Percentiles rank a stretch among this genome's conserved stretches.
phyloP scores from a whole-genome alignment of 2,113 vertebrate genomes.

The Tiliqua scincoides region DNA sequence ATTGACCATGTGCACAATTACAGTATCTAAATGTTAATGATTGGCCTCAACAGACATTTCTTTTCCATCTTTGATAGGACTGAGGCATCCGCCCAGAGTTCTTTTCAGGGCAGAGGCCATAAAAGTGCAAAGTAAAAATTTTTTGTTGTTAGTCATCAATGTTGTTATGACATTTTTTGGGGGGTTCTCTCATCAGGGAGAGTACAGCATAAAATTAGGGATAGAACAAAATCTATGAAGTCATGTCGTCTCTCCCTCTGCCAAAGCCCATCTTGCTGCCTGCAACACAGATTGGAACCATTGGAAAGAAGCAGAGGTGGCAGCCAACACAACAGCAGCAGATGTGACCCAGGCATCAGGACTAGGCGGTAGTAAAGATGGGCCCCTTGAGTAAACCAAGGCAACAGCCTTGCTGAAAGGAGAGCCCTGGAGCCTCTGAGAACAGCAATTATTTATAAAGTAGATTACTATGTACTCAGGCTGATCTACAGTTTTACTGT shows the following conservation, averaged over 20 bases:
- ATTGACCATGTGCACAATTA: not conserved
- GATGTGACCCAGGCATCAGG: slow-evolving; percentile 42
- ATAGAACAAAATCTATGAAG: slow-evolving; percentile 16
- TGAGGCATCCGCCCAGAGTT: not conserved
- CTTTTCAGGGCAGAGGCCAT: not conserved
- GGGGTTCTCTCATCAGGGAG: slow-evolving; percentile 4
- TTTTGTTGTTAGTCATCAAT: not conserved
- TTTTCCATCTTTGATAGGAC: not conserved
- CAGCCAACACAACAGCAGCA: not conserved
- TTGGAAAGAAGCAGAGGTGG: slow-evolving; percentile 19
- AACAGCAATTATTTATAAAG: slow-evolving; percentile 38
- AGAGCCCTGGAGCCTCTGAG: not conserved
- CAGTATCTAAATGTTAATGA: not conserved
- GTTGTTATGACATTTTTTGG: not conserved
- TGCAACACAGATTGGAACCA: slow-evolving; percentile 1
- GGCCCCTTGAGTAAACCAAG: slow-evolving; percentile 6
- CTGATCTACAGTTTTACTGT: slow-evolving; percentile 26
- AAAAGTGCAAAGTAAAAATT: not conserved
- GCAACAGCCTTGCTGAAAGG: not conserved
- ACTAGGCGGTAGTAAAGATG: slow-evolving; percentile 1
- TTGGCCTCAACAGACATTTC: not conserved
- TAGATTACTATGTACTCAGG: slow-evolving; percentile 37
- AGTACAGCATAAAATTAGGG: slow-evolving; percentile 5
- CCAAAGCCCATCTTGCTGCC: slow-evolving; percentile 19
- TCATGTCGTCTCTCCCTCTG: slow-evolving; percentile 32